Percentiles rank a stretch among this genome's conserved stretches.
Conservation (phyloP, 2,888 invertebrate genomes). For the Melitaea athalia region DNA sequence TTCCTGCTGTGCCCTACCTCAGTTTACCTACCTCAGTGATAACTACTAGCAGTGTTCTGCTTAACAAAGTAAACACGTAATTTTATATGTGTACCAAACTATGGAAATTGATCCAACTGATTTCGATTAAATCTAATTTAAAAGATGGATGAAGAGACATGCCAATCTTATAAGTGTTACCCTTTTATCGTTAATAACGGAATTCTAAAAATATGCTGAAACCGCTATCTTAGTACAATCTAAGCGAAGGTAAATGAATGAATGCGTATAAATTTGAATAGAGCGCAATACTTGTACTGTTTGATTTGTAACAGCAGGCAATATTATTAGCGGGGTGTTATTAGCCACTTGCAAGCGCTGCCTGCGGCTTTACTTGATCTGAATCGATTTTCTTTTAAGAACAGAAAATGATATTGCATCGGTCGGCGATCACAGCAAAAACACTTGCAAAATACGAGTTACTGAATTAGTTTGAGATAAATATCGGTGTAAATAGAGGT, state of each 20-base stretch:
- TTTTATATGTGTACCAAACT: too few relatives aligned
- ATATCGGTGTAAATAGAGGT: slow-evolving; percentile 60
- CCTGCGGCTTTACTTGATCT: slow-evolving; percentile 70
- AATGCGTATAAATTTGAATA: slow-evolving; percentile 53
- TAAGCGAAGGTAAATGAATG: slow-evolving; percentile 33
- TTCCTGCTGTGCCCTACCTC: too few relatives aligned
- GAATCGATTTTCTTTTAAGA: slow-evolving; percentile 76
- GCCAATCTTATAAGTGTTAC: too few relatives aligned
- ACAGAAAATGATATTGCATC: slow-evolving; percentile 70
- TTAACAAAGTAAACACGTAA: too few relatives aligned
- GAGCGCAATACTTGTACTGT: slow-evolving; percentile 64
- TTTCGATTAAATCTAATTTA: too few relatives aligned
- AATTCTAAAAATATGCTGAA: slow-evolving; percentile 6
- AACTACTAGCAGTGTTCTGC: too few relatives aligned
- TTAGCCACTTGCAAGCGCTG: slow-evolving; percentile 65
- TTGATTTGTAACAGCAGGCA: slow-evolving; percentile 75
- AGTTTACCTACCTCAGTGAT: too few relatives aligned
- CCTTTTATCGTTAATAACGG: too few relatives aligned
- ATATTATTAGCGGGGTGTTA: slow-evolving; percentile 72
- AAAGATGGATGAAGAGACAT: too few relatives aligned
- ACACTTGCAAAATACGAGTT: slow-evolving; percentile 60
- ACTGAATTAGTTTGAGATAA: slow-evolving; percentile 66
- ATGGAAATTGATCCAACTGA: too few relatives aligned
- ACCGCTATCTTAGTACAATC: slow-evolving; percentile 32
- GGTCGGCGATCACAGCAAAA: slow-evolving; percentile 28